phyloP scores from a whole-genome alignment of 1,140 invertebrate genomes.

The Drosophila quadrilineata region DNA sequence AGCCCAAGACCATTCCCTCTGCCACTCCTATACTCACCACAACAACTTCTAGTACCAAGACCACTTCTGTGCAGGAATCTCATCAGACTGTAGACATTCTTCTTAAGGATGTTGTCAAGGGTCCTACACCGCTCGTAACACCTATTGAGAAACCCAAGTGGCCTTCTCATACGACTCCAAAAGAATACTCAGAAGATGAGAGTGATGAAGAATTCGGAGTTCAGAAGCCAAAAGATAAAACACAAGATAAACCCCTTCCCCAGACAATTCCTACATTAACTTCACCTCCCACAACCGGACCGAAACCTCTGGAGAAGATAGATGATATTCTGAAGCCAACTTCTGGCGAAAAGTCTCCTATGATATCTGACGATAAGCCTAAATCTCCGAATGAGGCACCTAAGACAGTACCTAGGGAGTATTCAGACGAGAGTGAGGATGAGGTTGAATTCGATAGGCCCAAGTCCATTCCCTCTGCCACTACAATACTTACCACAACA shows the following conservation, averaged over 20 bases:
- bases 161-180: not conserved
- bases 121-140: not conserved
- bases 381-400: not conserved
- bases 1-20: not conserved
- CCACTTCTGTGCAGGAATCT: not conserved
- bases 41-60: not conserved
- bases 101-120: not conserved
- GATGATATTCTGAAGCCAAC: not conserved
- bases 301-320: not conserved
- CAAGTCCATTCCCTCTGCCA: not conserved
- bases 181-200: constrained; percentile 14
- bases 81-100: not conserved
- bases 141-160: not conserved
- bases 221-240: not conserved
- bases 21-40: not conserved
- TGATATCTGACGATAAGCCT: constrained; percentile 1
- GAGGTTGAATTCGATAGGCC: not conserved
- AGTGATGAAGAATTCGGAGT: constrained; percentile 5
- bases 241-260: not conserved
- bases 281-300: not conserved
- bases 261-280: not conserved
- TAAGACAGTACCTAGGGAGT: too few species aligned
- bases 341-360: not conserved
- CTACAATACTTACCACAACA: not conserved
- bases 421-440: not conserved